phyloP scores from a whole-genome alignment of 2,888 invertebrate species.

The Caenorhabditis panamensis region DNA sequence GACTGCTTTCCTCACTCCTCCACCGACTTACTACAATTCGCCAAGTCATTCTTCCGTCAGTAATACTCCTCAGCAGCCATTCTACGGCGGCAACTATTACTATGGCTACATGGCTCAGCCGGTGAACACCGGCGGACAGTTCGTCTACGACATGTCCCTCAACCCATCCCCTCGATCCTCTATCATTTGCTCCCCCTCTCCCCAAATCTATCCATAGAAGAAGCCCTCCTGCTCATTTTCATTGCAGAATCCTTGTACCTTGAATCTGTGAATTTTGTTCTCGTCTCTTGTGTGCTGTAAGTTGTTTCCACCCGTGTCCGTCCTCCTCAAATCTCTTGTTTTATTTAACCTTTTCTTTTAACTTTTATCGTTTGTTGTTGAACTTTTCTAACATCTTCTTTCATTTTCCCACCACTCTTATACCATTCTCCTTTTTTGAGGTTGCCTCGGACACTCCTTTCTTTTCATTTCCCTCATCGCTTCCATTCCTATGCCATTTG shows the following conservation, averaged over 20 bases:
- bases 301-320: conserved; percentile 1
- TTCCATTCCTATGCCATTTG: conserved; percentile 9
- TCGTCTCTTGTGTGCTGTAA: conserved; percentile 26
- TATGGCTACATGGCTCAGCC: conserved; percentile 41
- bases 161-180: neutral
- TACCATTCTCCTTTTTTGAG: neutral
- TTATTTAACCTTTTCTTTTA: conserved; percentile 3
- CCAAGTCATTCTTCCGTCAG: conserved; percentile 16
- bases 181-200: neutral
- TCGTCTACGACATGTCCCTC: neutral
- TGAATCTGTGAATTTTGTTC: conserved; percentile 24
- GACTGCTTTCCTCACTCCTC: conserved; percentile 39
- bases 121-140: conserved; percentile 10
- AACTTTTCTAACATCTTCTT: conserved; percentile 7
- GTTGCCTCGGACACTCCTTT: too few relatives aligned
- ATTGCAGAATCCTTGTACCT: conserved; percentile 10
- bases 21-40: conserved; percentile 29
- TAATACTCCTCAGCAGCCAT: conserved; percentile 8
- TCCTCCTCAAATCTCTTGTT: conserved; percentile 6
- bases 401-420: conserved; percentile 4
- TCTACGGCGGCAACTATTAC: conserved; percentile 40
- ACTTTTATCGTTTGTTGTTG: conserved; percentile 1
- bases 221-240: neutral
- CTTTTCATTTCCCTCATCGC: neutral
- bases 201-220: neutral